Evolutionary conservation across 2,797 vertebrate genomes (phyloP).

Genomic region (Knipowitschia caucasica): DNA sequence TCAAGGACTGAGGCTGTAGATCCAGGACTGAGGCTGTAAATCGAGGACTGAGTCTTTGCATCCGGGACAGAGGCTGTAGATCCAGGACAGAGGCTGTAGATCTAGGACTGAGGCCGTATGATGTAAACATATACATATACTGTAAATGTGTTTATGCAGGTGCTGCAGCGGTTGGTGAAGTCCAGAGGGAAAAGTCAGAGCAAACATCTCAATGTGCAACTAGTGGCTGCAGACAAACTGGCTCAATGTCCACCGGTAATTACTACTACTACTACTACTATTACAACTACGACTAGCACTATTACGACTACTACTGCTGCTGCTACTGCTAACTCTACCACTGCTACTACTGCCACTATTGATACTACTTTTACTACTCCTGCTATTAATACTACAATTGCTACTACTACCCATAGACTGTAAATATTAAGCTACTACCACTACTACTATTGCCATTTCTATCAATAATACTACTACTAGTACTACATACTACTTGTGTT

Average conservation of each 20-base stretch:
- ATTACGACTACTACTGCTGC: neutral
- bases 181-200: conserved; percentile 98
- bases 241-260: conserved; percentile 94
- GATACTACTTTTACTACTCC: too few species aligned
- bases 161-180: conserved; percentile 94
- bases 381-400: too few species aligned
- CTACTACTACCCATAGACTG: too few species aligned
- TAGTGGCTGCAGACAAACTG: conserved; percentile 96
- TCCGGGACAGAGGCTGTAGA: too few species aligned
- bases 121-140: too few species aligned
- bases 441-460: too few species aligned
- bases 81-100: too few species aligned
- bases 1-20: neutral
- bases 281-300: neutral
- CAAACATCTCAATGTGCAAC: conserved; percentile 97
- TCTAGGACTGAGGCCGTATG: neutral
- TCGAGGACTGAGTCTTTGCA: too few species aligned
- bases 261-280: neutral
- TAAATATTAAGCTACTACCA: too few species aligned
- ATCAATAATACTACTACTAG: too few species aligned
- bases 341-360: too few species aligned
- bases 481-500: neutral
- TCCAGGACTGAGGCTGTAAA: neutral
- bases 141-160: conserved; percentile 67
- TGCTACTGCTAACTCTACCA: too few species aligned